Conservation (phyloP, 2,888 invertebrate genomes). For the Thyatira batis region DNA sequence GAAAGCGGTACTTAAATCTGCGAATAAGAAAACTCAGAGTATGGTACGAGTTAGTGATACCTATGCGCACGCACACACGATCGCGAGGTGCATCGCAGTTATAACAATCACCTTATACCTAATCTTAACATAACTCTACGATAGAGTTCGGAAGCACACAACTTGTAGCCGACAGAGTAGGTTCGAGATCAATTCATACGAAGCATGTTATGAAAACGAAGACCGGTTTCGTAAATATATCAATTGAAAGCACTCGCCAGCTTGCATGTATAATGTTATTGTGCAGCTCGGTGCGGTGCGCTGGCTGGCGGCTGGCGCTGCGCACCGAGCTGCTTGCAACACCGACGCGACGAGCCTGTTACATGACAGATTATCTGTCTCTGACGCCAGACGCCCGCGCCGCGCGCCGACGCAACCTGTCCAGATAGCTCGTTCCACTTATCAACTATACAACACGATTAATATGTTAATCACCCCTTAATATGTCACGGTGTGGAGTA, state of each 20-base stretch:
- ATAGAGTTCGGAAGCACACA: background rate
- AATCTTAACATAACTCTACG: background rate
- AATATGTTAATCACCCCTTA: slow-evolving; percentile 13
- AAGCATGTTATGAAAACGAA: slow-evolving; percentile 72
- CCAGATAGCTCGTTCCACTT: slow-evolving; percentile 41
- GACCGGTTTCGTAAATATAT: slow-evolving; percentile 79
- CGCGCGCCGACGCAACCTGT: slow-evolving; percentile 33
- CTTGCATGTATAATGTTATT: slow-evolving; percentile 74
- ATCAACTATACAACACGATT: slow-evolving; percentile 20
- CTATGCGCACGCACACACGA: too few relatives aligned
- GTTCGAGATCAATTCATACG: slow-evolving; percentile 46
- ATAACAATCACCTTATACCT: background rate
- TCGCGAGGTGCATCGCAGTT: too few relatives aligned
- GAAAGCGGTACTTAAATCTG: too few relatives aligned
- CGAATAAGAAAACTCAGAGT: too few relatives aligned
- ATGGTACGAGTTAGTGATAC: too few relatives aligned
- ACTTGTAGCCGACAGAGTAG: slow-evolving; percentile 27
- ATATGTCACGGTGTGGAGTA: slow-evolving; percentile 5
- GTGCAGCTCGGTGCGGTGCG: slow-evolving; percentile 51
- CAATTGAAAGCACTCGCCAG: slow-evolving; percentile 71
- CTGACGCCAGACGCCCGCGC: slow-evolving; percentile 28
- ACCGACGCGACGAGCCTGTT: slow-evolving; percentile 52
- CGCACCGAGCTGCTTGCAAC: slow-evolving; percentile 62
- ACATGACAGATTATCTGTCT: slow-evolving; percentile 59
- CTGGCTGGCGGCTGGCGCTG: too few relatives aligned